Base-by-base conservation (phyloP, 92 coral and sea anemone genomes). In the Porites rus region DNA sequence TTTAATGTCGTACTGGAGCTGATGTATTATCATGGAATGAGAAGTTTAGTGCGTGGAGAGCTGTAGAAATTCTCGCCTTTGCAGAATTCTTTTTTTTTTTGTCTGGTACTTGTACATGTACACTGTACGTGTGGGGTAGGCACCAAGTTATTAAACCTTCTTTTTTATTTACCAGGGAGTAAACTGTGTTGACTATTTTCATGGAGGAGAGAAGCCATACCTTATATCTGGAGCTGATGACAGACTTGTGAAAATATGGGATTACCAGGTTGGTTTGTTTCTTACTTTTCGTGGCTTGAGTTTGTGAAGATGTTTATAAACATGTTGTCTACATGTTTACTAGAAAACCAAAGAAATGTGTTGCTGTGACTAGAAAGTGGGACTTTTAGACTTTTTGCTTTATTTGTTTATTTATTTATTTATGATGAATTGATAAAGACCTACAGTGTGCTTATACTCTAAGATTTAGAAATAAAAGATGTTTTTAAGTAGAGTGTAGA, bases 161-260 rank as follows among this genome's bases (percentile, higher is more conserved):
- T 21, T 76, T 13, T 56, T 46, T 72, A 12, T 53, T 8, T 66
- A 68, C 1, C 75, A 96, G 99, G 99, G 99, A 24, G 99, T 97
- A 3, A 97, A 97, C 72, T 95, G 98, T 90, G 91, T 97, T 66
- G 99, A 97, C 74, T 97, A 97, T 68, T 97, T 97, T 83, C 99
- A 97, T 88, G 99, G 99, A 0, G 99, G 99, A 63, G 99, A 97
- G 84, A 97, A 97, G 79, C 99, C 99, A 1, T 97, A 97, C 84
- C 92, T 97, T 63, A 97, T 97, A 51, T 97, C 99, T 66, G 99
- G 99, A 84, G 99, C 99, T 79, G 99, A 97, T 84, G 99, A 97
- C 76, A 92, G 99, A 69, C 91, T 94, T 24, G 96, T 93, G 67
- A 97, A 97, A 86, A 97, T 97, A 21, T 97, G 99, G 99, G 99